phyloP scores from a whole-genome alignment of 2,888 invertebrate genomes.

The Drosophila quinaria region DNA sequence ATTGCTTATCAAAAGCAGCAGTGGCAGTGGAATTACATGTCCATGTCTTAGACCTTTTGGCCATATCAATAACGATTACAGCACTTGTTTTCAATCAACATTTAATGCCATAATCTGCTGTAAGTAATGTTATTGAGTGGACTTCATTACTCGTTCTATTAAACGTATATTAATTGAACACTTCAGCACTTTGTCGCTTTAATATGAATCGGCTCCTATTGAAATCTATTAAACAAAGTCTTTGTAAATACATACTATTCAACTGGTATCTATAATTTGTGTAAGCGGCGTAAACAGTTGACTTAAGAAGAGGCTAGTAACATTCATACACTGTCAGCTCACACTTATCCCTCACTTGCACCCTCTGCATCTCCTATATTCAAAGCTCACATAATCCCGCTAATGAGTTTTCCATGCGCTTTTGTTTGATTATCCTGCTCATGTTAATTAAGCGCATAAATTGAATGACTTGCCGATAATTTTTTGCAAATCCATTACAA shows the following conservation, averaged over 20 bases:
- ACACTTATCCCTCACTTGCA: slow-evolving; percentile 10
- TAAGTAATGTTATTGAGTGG: slow-evolving; percentile 32
- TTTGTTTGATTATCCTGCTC: slow-evolving; percentile 39
- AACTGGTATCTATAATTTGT: not conserved
- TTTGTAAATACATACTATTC: not conserved
- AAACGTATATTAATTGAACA: slow-evolving; percentile 44
- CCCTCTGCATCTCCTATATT: not conserved
- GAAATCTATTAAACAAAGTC: slow-evolving; percentile 5
- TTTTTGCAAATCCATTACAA: slow-evolving; percentile 2
- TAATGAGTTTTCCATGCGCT: slow-evolving; percentile 45
- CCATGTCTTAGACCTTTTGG: not conserved
- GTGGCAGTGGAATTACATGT: not conserved
- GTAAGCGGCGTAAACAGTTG: slow-evolving; percentile 24
- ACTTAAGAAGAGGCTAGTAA: slow-evolving; percentile 11
- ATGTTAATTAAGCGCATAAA: slow-evolving; percentile 50
- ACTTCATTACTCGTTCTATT: slow-evolving; percentile 39
- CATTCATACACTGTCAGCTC: slow-evolving; percentile 19
- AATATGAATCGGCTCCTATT: slow-evolving; percentile 7
- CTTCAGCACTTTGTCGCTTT: slow-evolving; percentile 13
- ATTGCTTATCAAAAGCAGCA: slow-evolving; percentile 5
- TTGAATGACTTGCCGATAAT: slow-evolving; percentile 31
- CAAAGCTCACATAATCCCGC: slow-evolving; percentile 12
- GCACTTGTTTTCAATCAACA: slow-evolving; percentile 10
- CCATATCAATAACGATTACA: slow-evolving; percentile 15
- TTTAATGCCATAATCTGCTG: slow-evolving; percentile 47